A percentile compares a stretch with the other conserved stretches of the same genome.
Conservation (phyloP, 2,797 vertebrate species). For the Rhynchonycteris naso region DNA sequence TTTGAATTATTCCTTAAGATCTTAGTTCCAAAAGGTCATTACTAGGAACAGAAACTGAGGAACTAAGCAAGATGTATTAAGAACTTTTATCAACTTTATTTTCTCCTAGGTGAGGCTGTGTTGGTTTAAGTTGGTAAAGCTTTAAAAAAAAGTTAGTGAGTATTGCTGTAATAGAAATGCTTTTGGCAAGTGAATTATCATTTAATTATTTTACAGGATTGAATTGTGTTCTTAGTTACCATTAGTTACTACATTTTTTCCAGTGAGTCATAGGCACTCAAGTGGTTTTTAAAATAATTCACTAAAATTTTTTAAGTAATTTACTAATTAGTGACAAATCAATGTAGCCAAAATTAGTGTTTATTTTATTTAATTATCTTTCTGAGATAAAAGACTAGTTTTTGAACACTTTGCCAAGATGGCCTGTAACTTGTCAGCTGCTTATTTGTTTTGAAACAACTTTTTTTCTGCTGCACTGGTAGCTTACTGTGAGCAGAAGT, state of each 20-base stretch:
- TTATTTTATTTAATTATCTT: conserved; percentile 34
- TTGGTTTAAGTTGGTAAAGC: not conserved
- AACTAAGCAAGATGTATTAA: conserved; percentile 77
- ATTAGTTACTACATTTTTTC: conserved; percentile 31
- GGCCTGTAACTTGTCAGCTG: not conserved
- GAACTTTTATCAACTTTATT: conserved; percentile 68
- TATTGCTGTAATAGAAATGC: not conserved
- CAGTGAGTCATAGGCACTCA: not conserved
- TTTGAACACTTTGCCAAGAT: not conserved
- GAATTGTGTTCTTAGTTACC: conserved; percentile 9
- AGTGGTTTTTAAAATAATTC: not conserved
- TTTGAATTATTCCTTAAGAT: conserved; percentile 59
- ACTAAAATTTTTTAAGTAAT: not conserved
- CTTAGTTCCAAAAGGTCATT: conserved; percentile 67
- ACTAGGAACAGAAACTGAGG: conserved; percentile 65
- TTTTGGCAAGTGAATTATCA: conserved; percentile 9
- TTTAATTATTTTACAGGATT: conserved; percentile 33
- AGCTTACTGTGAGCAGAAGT: not conserved
- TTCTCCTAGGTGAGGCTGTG: not conserved
- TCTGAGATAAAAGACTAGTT: conserved; percentile 25
- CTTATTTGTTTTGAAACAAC: not conserved
- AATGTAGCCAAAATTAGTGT: not conserved
- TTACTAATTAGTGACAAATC: not conserved
- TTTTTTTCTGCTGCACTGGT: not conserved
- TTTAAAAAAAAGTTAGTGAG: not conserved